phyloP scores from a whole-genome alignment of 1,140 invertebrate genomes.

The Drosophila lini region DNA sequence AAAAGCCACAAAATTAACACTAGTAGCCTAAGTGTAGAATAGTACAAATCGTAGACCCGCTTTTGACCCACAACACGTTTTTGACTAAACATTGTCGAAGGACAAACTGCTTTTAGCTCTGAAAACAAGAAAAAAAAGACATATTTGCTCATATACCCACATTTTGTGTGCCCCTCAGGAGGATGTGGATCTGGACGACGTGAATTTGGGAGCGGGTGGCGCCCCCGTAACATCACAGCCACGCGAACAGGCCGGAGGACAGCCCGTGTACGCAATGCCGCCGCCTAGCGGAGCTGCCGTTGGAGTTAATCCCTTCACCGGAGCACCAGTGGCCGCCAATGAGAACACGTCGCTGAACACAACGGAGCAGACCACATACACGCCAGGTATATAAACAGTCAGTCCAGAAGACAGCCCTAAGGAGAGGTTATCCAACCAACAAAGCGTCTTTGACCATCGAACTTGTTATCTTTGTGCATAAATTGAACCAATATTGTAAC shows the following conservation, averaged over 20 bases:
- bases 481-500: slow-evolving; percentile 62
- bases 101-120: slow-evolving; percentile 10
- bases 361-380: slow-evolving; percentile 86
- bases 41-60: slow-evolving; percentile 26
- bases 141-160: neutral
- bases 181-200: slow-evolving; percentile 85
- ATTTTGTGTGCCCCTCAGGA: slow-evolving; percentile 71
- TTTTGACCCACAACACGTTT: slow-evolving; percentile 31
- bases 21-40: slow-evolving; percentile 10
- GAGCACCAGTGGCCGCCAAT: slow-evolving; percentile 78
- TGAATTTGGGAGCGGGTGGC: slow-evolving; percentile 68
- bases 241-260: slow-evolving; percentile 78
- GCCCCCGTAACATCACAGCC: slow-evolving; percentile 85
- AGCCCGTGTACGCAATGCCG: slow-evolving; percentile 85
- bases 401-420: slow-evolving; percentile 11
- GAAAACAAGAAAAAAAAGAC: neutral
- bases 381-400: slow-evolving; percentile 85
- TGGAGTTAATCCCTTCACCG: slow-evolving; percentile 83
- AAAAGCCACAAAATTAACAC: slow-evolving; percentile 5
- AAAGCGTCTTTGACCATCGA: slow-evolving; percentile 80
- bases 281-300: slow-evolving; percentile 64
- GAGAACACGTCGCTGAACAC: slow-evolving; percentile 86
- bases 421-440: slow-evolving; percentile 34
- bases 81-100: slow-evolving; percentile 70
- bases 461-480: slow-evolving; percentile 68